Base-by-base conservation (phyloP, 2,888 invertebrate genomes). In the Lochmaea capreae region DNA sequence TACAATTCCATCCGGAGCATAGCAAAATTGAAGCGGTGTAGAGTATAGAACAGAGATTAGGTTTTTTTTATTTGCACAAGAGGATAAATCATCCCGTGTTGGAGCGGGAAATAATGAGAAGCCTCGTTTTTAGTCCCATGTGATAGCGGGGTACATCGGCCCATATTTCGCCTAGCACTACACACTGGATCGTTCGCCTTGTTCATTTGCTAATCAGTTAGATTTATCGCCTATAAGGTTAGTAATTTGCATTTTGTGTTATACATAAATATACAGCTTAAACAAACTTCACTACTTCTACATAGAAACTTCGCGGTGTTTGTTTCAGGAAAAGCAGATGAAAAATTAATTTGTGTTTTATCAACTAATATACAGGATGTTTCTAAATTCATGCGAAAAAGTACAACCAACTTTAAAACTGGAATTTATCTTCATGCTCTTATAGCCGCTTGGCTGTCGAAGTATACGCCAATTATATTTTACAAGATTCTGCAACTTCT, bases 191-290 rank as follows among this genome's bases (percentile, higher is more conserved):
- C 75, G 77, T 74, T 72, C 74, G 76, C 78, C 78, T 78, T 77
- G 78, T 79, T 79, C 78, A 80, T 81, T 79, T 79, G 77, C 80
- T 80, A 81, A 81, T 81, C 81, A 79, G 80, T 76, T 77, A 76
- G 78, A 81, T 81, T 81, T 81, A 81, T 79, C 72, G 77, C 76
- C 79, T 77, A 76, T 75, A 77, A 80, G 79, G 77, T 76, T 78
- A 73, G 78, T 78, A 79, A 80, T 81, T 80, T 79, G 76, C 76
- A 79, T 78, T 79, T 78, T 74, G 76, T 77, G 77, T 79, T 75
- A 75, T 75, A 74, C 73, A 70, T 72, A 76, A 76, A 71, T 75
- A 76, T 72, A 67, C 14, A 54, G 54, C 16, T 18, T 9, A 16
- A 54, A 54, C 54, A 18, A 54, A 54, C 9, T 18, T 49, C n/a